These are phyloP conservation scores for Rhinolophus ferrumequinum DNA, from an alignment of 2,113 vertebrate genomes.

Conservation along the genomic window DNA sequence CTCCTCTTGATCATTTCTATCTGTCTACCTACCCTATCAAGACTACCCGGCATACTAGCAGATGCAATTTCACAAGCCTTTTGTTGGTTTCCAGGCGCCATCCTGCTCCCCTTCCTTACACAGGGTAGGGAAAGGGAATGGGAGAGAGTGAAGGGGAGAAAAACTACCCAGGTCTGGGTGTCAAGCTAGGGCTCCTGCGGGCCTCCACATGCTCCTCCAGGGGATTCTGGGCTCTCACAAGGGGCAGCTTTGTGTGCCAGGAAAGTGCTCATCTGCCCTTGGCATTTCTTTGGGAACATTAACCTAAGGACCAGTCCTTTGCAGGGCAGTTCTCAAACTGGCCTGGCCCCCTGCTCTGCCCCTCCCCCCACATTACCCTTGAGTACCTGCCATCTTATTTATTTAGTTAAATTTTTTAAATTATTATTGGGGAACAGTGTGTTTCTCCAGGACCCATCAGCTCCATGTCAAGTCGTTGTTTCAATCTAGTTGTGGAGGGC, in stretches of 20 bases:
- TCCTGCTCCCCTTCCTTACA: not conserved
- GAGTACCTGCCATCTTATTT: not conserved
- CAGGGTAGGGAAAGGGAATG: not conserved
- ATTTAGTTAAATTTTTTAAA: too few relatives aligned
- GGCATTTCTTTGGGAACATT: not conserved
- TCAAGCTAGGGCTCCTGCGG: not conserved
- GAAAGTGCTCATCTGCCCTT: not conserved
- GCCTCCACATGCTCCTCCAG: not conserved
- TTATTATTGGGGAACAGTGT: too few relatives aligned
- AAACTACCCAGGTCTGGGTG: not conserved
- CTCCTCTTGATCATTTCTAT: too few relatives aligned
- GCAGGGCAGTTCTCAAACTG: not conserved
- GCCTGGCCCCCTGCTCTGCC: not conserved
- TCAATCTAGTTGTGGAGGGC: too few relatives aligned
- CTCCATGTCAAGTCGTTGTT: too few relatives aligned
- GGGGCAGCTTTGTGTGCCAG: not conserved
- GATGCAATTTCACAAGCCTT: not conserved
- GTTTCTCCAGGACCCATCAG: too few relatives aligned
- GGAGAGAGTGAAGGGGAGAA: rapidly evolving
- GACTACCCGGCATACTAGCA: not conserved
- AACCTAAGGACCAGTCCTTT: not conserved
- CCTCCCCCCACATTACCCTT: too few relatives aligned
- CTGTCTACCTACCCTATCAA: too few relatives aligned
- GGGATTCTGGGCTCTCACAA: rapidly evolving
- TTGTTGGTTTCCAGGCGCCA: not conserved